Percentiles rank a stretch among this genome's conserved stretches.
phyloP scores from a whole-genome alignment of 2,113 vertebrate genomes.

The Archocentrus centrarchus region DNA sequence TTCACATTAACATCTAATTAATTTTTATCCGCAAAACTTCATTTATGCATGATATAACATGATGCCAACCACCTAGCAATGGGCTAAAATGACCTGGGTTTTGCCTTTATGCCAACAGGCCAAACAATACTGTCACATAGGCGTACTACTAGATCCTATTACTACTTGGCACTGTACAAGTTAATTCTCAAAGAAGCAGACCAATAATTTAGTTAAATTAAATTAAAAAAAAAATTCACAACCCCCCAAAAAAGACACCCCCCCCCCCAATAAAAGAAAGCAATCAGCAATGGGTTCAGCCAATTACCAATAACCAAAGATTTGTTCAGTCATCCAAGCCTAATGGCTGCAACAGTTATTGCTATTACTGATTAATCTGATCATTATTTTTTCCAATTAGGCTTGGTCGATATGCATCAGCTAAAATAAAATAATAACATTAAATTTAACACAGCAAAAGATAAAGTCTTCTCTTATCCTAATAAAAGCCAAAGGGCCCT shows the following conservation, averaged over 20 bases:
- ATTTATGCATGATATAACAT: not conserved
- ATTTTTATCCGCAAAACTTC: not conserved
- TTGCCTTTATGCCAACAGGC: not conserved
- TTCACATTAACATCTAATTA: fast-evolving
- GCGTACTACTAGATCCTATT: not conserved
- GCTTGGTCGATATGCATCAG: not conserved
- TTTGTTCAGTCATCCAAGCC: constrained; percentile 4
- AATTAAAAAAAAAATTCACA: not conserved
- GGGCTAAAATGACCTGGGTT: fast-evolving
- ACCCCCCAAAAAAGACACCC: not conserved
- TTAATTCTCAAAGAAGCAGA: not conserved
- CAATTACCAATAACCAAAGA: not conserved
- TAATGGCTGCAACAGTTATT: constrained; percentile 6
- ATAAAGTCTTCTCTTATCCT: not conserved
- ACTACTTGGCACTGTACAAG: not conserved
- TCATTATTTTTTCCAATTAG: constrained; percentile 14
- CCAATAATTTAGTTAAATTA: not conserved
- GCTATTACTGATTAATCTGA: constrained; percentile 4
- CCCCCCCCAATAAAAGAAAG: not conserved
- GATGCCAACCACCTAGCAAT: not conserved
- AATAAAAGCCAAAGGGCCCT: not conserved
- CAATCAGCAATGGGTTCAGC: not conserved
- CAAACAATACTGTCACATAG: not conserved
- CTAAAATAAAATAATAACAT: not conserved
- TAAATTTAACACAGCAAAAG: not conserved